Base-by-base conservation (phyloP, 2,888 invertebrate genomes). In the Oxytorus armatus region DNA sequence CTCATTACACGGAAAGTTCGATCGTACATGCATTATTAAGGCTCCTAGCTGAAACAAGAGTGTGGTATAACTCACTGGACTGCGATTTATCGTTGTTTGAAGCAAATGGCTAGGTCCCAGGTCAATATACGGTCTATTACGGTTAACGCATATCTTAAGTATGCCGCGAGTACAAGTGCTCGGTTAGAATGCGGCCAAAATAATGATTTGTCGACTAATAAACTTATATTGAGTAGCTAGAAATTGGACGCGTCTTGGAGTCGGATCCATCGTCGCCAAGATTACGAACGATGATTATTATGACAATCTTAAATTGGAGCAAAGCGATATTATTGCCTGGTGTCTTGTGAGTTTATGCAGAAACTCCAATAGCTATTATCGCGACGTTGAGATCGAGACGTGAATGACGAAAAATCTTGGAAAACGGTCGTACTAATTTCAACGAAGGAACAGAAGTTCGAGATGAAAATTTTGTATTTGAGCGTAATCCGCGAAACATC, bases 151-250 rank as follows among this genome's bases (percentile, higher is more conserved):
- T n/a, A n/a, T 86, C 86, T 82, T 83, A 86, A 87, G 83, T 85
- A 85, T 85, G 85, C 81, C 86, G 79, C 77, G 65, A n/a, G n/a
- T n/a, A n/a, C n/a, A n/a, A n/a, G 1, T 10, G 76, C 83, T 76
- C 76, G 72, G 63, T n/a, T 47, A 77, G 87, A 89, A 89, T 89
- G 89, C 89, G 89, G 89, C 89, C 89, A 88, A 89, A 88, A 89
- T 84, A 84, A 89, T 89, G 85, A 89, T 87, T 86, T 87, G 86
- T 80, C 83, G 86, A 82, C 83, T 87, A 86, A 87, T 83, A 87
- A 85, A 86, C 79, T 84, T 86, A 88, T n/a, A n/a, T 89, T 85
- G 86, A 87, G 83, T 83, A 73, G 73, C 69, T 74, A 74, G 82
- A 77, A 75, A 77, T 69, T n/a, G n/a, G 76, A 66, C 77, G 49